phyloP scores from a whole-genome alignment of 2,797 vertebrate species.

The Pampus argenteus region DNA sequence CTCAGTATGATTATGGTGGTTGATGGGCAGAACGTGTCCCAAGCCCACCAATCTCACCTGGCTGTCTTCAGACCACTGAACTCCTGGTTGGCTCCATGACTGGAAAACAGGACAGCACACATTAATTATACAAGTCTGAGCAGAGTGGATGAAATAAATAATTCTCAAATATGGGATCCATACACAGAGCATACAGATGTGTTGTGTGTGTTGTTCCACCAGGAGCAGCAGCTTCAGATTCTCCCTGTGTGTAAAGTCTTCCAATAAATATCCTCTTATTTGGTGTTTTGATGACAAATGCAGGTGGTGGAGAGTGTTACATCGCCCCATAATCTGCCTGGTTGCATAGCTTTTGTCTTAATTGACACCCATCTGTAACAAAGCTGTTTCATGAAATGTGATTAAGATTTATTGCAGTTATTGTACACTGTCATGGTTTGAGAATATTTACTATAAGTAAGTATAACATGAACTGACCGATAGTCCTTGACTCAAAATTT shows the following conservation, averaged over 20 bases:
- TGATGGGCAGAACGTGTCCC: not conserved
- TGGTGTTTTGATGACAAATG: no score
- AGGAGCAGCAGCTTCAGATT: no score
- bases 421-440: no score
- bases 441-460: no score
- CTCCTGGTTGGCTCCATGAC: conserved; percentile 58
- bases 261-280: no score
- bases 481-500: no score
- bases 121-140: not conserved
- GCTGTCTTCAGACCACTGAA: conserved; percentile 41
- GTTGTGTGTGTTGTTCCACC: no score
- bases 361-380: no score
- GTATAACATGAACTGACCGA: no score
- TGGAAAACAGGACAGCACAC: conserved; percentile 37
- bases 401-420: not conserved
- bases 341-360: not conserved
- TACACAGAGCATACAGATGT: not conserved
- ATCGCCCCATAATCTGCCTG: not conserved
- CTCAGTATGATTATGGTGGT: conserved; percentile 11
- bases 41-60: conserved; percentile 42
- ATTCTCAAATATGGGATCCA: not conserved
- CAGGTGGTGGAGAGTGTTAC: no score
- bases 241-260: no score
- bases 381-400: not conserved
- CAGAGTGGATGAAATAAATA: not conserved